Evolutionary conservation across 2,113 vertebrate genomes (phyloP).

Genomic region (Daboia siamensis): DNA sequence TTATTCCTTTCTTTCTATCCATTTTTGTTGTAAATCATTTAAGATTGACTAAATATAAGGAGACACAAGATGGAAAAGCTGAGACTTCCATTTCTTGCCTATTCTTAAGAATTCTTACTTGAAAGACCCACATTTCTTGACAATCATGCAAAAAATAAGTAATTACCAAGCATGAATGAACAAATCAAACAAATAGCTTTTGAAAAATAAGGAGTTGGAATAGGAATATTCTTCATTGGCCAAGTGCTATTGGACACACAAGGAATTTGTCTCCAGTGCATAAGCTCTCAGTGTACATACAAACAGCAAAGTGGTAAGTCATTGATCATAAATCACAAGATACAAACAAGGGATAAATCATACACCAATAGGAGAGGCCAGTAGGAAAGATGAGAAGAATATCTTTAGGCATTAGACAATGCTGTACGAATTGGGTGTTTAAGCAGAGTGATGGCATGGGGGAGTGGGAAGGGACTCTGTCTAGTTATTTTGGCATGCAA

Average conservation of each 20-base stretch:
- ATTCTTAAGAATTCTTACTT: constrained; percentile 14
- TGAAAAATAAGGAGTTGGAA: background rate
- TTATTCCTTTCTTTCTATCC: no score
- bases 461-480: no score
- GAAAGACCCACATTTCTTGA: background rate
- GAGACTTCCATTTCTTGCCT: background rate
- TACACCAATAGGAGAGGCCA: no score
- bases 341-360: no score
- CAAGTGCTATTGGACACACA: no score
- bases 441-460: no score
- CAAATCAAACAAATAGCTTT: background rate
- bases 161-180: background rate
- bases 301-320: background rate
- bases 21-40: background rate
- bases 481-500: no score
- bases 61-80: background rate
- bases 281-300: background rate
- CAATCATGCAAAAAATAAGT: background rate
- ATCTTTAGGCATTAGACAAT: no score
- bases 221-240: no score
- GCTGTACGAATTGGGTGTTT: no score
- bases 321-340: background rate
- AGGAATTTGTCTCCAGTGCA: no score
- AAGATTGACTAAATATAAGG: background rate
- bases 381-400: no score